These are phyloP conservation scores for Drosophila seguyi DNA, from an alignment of 1,140 invertebrate species.

Conservation along the genomic window DNA sequence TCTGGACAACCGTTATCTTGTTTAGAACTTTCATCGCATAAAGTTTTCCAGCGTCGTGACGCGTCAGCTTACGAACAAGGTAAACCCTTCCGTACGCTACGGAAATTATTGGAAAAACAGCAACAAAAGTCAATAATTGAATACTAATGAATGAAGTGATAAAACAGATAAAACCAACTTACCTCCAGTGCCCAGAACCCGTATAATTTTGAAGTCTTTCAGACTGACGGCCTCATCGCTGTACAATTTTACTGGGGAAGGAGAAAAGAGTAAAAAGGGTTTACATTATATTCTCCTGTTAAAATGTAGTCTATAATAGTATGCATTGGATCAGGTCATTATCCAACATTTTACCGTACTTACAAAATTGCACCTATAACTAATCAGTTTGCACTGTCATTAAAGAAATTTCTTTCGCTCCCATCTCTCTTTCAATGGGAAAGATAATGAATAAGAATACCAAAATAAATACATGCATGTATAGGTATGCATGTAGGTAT, in stretches of 20 bases:
- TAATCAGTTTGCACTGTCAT: conserved; percentile 9
- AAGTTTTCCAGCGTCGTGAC: conserved; percentile 91
- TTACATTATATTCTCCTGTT: neutral
- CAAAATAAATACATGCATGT: neutral
- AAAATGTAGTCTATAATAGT: neutral
- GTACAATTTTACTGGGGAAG: conserved; percentile 61
- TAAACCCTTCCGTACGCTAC: conserved; percentile 97
- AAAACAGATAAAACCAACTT: conserved; percentile 79
- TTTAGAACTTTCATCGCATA: conserved; percentile 98
- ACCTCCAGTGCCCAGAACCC: conserved; percentile 96
- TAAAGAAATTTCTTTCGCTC: neutral
- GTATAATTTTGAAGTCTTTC: conserved; percentile 93
- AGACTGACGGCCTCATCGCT: conserved; percentile 90
- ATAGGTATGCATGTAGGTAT: neutral
- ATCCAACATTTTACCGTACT: neutral
- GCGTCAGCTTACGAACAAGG: conserved; percentile 93
- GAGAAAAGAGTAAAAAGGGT: neutral
- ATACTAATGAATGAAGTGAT: conserved; percentile 3
- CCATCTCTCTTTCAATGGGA: no score
- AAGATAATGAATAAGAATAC: conserved; percentile 13
- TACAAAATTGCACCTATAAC: conserved; percentile 11
- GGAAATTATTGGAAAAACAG: neutral
- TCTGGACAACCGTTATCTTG: conserved; percentile 95
- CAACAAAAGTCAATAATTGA: conserved; percentile 1
- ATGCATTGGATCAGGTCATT: neutral